A percentile compares a stretch with the other conserved stretches of the same genome.
These are phyloP conservation scores for Aptenodytes forsteri DNA, from an alignment of 2,113 vertebrate species.

Conservation along the genomic window DNA sequence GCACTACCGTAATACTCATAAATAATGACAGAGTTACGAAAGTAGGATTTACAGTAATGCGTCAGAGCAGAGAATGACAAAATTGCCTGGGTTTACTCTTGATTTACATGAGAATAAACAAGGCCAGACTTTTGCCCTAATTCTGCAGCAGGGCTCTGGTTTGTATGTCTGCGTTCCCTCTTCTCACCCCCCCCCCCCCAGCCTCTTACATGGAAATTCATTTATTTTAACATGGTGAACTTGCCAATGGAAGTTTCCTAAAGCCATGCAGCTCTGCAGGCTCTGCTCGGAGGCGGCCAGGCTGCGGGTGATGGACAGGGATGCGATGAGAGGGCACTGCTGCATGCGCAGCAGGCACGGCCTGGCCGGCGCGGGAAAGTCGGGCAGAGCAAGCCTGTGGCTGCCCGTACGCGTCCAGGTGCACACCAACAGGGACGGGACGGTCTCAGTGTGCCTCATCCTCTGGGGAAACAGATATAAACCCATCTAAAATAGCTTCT, in stretches of 20 bases:
- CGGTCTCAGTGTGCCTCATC: no score
- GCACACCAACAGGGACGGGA: not conserved
- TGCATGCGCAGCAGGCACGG: fast-evolving
- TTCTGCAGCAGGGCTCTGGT: not conserved
- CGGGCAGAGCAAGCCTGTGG: not conserved
- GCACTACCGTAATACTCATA: constrained; percentile 2
- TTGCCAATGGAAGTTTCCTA: not conserved
- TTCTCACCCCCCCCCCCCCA: not conserved
- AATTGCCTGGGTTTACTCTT: constrained; percentile 26
- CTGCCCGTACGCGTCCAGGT: fast-evolving
- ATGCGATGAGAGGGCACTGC: not conserved
- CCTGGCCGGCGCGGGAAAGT: fast-evolving
- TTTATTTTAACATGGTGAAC: constrained; percentile 12
- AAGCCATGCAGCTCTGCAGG: fast-evolving
- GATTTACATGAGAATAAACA: constrained; percentile 60
- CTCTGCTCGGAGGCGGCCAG: not conserved
- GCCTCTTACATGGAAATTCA: not conserved
- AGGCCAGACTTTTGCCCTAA: constrained; percentile 40
- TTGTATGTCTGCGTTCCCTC: not conserved
- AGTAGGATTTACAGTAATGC: constrained; percentile 54
- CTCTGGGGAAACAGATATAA: not conserved
- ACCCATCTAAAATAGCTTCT: not conserved
- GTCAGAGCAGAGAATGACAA: constrained; percentile 15
- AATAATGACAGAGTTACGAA: constrained; percentile 53
- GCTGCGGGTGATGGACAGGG: not conserved